These are phyloP conservation scores for Melanchra persicariae DNA, from an alignment of 2,888 invertebrate genomes.

Conservation along the genomic window DNA sequence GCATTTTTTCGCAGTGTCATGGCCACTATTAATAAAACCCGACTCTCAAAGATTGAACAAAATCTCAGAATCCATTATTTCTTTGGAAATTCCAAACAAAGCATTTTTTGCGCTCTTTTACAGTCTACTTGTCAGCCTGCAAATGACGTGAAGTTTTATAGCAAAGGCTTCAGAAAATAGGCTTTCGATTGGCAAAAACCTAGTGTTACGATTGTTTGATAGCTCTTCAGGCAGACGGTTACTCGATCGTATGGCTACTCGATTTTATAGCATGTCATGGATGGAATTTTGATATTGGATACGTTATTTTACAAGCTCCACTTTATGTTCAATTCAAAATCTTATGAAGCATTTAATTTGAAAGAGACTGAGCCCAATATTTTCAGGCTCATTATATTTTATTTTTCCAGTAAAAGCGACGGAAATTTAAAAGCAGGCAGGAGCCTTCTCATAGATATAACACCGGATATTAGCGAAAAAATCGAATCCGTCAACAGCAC, in stretches of 20 bases:
- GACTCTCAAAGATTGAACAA: conserved; percentile 38
- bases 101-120: conserved; percentile 54
- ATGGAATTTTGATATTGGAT: conserved; percentile 39
- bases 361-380: conserved; percentile 24
- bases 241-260: conserved; percentile 39
- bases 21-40: conserved; percentile 53
- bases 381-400: conserved; percentile 14
- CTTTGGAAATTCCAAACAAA: conserved; percentile 57
- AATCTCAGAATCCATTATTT: conserved; percentile 54
- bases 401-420: conserved; percentile 29
- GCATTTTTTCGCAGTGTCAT: conserved; percentile 46
- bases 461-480: conserved; percentile 62
- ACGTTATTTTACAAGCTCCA: conserved; percentile 32
- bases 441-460: conserved; percentile 19
- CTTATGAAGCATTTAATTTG: conserved; percentile 32
- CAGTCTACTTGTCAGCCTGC: conserved; percentile 49
- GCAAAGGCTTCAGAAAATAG: conserved; percentile 49
- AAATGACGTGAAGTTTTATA: conserved; percentile 60
- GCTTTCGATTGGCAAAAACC: conserved; percentile 54
- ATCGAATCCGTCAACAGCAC: conserved; percentile 25
- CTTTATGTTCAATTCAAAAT: conserved; percentile 36
- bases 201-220: conserved; percentile 46
- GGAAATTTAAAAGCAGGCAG: conserved; percentile 51
- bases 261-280: conserved; percentile 49
- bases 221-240: conserved; percentile 33